phyloP scores from a whole-genome alignment of 1,140 invertebrate genomes.

The Panagrolaimus sp. region DNA sequence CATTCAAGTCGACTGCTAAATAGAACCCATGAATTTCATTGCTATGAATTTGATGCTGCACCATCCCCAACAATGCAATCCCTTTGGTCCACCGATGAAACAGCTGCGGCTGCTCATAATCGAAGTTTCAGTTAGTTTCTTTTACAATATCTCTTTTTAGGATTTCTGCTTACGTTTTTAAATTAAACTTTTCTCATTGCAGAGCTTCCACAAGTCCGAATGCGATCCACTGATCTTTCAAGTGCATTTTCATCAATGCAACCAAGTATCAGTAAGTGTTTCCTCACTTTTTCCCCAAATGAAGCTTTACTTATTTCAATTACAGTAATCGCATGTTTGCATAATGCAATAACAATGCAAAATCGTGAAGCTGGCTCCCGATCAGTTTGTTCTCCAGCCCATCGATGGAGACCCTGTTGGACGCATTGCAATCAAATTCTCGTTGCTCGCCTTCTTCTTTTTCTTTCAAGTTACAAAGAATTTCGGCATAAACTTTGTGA shows the following conservation, averaged over 20 bases:
- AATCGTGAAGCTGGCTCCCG: slow-evolving; percentile 66
- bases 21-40: slow-evolving; percentile 54
- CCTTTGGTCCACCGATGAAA: slow-evolving; percentile 18
- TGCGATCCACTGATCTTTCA: not conserved
- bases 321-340: slow-evolving; percentile 66
- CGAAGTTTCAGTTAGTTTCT: slow-evolving; percentile 14
- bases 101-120: slow-evolving; percentile 12
- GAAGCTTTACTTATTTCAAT: not conserved
- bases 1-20: slow-evolving; percentile 58
- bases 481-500: slow-evolving; percentile 51
- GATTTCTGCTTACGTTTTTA: not conserved
- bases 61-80: slow-evolving; percentile 23
- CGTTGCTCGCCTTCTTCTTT: slow-evolving; percentile 67
- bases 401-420: slow-evolving; percentile 67
- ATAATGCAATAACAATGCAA: slow-evolving; percentile 70
- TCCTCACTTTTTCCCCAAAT: no score
- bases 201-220: slow-evolving; percentile 9
- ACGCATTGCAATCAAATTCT: slow-evolving; percentile 69
- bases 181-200: not conserved
- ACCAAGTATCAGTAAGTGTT: not conserved
- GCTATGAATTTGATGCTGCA: slow-evolving; percentile 37
- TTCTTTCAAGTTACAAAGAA: slow-evolving; percentile 63
- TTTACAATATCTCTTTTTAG: not conserved
- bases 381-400: slow-evolving; percentile 51
- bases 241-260: not conserved